phyloP scores from a whole-genome alignment of 53 echinoderm and acorn worm species.

The Pentamera pediparva region DNA sequence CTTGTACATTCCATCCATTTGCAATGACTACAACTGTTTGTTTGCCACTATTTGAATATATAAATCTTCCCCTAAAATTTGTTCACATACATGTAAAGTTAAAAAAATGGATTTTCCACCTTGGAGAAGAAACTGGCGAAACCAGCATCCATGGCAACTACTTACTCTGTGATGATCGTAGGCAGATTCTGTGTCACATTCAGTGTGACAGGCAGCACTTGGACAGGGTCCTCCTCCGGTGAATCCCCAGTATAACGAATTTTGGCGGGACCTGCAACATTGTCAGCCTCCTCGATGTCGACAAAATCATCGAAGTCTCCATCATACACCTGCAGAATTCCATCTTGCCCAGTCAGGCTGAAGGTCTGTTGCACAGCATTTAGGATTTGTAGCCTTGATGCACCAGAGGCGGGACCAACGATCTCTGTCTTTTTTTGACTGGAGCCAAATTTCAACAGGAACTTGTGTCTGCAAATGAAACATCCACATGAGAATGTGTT shows the following conservation, averaged over 20 bases:
- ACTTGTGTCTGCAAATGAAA: background rate
- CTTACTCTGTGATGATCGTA: background rate
- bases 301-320: background rate
- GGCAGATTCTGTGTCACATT: background rate
- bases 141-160: too few species aligned
- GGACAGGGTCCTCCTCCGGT: background rate
- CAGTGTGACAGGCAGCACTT: background rate
- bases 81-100: background rate
- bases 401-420: background rate
- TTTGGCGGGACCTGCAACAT: background rate
- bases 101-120: too few species aligned
- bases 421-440: background rate
- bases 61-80: background rate
- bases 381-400: background rate
- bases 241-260: background rate
- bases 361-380: background rate
- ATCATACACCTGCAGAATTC: background rate
- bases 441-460: background rate
- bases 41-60: too few species aligned
- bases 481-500: too few species aligned
- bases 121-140: too few species aligned
- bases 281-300: background rate
- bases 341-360: background rate
- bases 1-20: too few species aligned
- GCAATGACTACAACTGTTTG: too few species aligned